phyloP scores from a whole-genome alignment of 2,797 vertebrate genomes.

The Loris lydekkerianus region DNA sequence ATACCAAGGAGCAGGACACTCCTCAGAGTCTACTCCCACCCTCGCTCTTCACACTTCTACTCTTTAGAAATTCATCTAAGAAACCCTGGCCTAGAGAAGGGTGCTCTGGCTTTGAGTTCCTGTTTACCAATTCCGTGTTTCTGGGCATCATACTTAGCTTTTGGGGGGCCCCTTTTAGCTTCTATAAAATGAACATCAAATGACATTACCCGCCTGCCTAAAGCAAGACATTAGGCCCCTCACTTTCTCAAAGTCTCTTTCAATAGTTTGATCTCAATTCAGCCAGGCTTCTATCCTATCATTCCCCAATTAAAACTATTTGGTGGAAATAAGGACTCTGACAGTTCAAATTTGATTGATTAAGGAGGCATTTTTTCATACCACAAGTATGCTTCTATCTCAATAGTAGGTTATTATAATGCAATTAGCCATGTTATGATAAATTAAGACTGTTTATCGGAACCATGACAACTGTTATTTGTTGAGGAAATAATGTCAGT shows the following conservation, averaged over 20 bases:
- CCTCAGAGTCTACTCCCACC: background rate
- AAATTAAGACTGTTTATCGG: conserved; percentile 72
- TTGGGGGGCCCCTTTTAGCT: background rate
- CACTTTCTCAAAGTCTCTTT: conserved; percentile 15
- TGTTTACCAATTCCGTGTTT: background rate
- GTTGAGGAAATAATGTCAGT: conserved; percentile 65
- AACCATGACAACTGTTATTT: conserved; percentile 61
- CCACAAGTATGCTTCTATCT: conserved; percentile 67
- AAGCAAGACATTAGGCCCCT: background rate
- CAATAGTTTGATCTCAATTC: conserved; percentile 24
- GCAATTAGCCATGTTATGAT: conserved; percentile 71
- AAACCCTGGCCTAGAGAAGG: background rate
- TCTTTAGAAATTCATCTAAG: conserved; percentile 16
- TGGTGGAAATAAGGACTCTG: conserved; percentile 50
- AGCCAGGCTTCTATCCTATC: background rate
- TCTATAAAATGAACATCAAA: background rate
- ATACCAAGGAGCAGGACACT: conserved; percentile 6
- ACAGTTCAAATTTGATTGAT: conserved; percentile 65
- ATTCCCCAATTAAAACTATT: conserved; percentile 51
- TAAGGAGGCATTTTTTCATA: conserved; percentile 55
- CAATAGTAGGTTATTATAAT: conserved; percentile 73
- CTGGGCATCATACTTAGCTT: background rate
- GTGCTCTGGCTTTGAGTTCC: background rate
- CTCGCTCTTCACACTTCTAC: background rate
- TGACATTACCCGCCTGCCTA: background rate